These are phyloP conservation scores for Gnatocerus cornutus DNA, from an alignment of 2,888 invertebrate species.

Conservation along the genomic window DNA sequence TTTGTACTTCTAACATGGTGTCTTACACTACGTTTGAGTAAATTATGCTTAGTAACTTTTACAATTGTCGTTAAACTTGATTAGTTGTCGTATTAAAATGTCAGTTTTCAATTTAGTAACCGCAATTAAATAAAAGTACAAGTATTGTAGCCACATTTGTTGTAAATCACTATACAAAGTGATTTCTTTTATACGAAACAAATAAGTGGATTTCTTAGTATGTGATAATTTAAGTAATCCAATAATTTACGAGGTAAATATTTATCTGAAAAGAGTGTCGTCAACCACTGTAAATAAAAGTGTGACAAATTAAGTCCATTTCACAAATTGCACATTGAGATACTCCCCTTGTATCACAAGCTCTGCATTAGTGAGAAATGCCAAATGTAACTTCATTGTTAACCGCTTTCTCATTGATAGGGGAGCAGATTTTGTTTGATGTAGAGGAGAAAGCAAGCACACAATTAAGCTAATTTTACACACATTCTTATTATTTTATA, in stretches of 20 bases:
- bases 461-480: slow-evolving; percentile 2
- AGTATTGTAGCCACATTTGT: slow-evolving; percentile 14
- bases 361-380: slow-evolving; percentile 32
- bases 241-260: slow-evolving; percentile 14
- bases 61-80: slow-evolving; percentile 25
- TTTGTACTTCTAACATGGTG: background rate
- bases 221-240: slow-evolving; percentile 5
- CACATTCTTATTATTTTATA: background rate
- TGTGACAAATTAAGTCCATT: slow-evolving; percentile 32
- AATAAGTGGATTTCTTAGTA: slow-evolving; percentile 12
- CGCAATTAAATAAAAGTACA: slow-evolving; percentile 18
- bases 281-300: slow-evolving; percentile 13
- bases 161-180: slow-evolving; percentile 12
- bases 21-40: slow-evolving; percentile 2
- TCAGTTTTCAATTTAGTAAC: slow-evolving; percentile 33
- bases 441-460: background rate
- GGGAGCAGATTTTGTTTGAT: slow-evolving; percentile 20
- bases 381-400: slow-evolving; percentile 22
- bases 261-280: slow-evolving; percentile 3
- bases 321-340: slow-evolving; percentile 30
- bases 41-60: slow-evolving; percentile 19
- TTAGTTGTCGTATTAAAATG: slow-evolving; percentile 30
- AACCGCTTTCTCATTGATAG: slow-evolving; percentile 12
- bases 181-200: slow-evolving; percentile 16
- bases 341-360: slow-evolving; percentile 29